Percentiles rank a stretch among this genome's conserved stretches.
Conservation (phyloP, 2,113 vertebrate species). For the Scomber scombrus region DNA sequence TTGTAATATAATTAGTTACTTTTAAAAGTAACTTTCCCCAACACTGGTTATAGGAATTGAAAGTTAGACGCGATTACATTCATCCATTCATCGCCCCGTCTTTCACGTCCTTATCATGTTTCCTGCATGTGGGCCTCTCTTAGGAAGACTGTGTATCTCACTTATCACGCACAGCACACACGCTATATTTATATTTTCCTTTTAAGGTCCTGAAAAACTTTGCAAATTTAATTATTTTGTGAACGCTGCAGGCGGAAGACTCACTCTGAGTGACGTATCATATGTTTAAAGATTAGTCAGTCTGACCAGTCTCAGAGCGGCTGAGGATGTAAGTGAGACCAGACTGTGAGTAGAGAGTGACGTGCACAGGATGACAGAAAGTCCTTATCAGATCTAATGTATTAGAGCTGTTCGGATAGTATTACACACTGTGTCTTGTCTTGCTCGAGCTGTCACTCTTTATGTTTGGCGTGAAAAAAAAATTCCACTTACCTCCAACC, state of each 20-base stretch:
- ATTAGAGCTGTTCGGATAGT: background rate
- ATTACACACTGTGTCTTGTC: background rate
- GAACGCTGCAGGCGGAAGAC: background rate
- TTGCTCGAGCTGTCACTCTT: background rate
- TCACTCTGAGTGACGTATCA: background rate
- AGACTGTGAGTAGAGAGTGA: conserved; percentile 34
- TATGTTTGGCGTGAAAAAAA: background rate
- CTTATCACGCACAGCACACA: background rate
- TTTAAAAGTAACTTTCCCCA: too few species aligned
- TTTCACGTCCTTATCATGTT: conserved; percentile 4
- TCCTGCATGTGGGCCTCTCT: background rate
- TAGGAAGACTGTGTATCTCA: background rate
- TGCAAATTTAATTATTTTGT: background rate
- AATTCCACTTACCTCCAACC: conserved; percentile 48
- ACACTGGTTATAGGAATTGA: too few species aligned
- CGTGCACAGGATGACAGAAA: background rate
- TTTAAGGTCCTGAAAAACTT: background rate
- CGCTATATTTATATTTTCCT: background rate
- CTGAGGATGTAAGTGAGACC: conserved; percentile 6
- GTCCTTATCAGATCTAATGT: conserved; percentile 6
- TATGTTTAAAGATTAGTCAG: conserved; percentile 46
- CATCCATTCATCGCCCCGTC: background rate
- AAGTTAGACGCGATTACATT: background rate
- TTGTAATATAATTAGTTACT: too few species aligned
- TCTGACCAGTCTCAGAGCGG: background rate